A percentile compares a stretch with the other conserved stretches of the same genome.
Evolutionary conservation across 1,140 invertebrate species (phyloP).

Genomic region (Globodera ellingtonae): DNA sequence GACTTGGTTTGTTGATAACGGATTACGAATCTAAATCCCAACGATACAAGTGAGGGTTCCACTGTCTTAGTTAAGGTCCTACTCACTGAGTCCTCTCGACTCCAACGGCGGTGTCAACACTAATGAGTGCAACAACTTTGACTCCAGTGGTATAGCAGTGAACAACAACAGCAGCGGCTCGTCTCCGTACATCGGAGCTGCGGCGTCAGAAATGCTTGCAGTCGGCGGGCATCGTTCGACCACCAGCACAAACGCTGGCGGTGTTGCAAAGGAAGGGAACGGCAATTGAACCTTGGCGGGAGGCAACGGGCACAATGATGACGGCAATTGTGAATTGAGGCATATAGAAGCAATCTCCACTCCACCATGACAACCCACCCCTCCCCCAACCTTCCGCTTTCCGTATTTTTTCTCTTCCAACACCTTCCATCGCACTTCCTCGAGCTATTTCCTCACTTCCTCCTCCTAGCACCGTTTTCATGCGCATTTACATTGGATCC

Average conservation of each 20-base stretch:
- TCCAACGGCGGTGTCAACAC: slow-evolving; percentile 3
- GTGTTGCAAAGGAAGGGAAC: too few species aligned
- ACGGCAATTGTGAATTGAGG: too few species aligned
- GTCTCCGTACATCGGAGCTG: slow-evolving; percentile 16
- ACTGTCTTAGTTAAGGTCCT: slow-evolving; percentile 12
- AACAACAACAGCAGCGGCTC: slow-evolving; percentile 14
- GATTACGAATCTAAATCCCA: too few species aligned
- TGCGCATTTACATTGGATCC: too few species aligned
- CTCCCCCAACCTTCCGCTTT: not conserved
- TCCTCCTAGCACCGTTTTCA: too few species aligned
- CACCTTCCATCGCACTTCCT: not conserved
- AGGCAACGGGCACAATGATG: too few species aligned
- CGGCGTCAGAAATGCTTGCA: slow-evolving; percentile 25
- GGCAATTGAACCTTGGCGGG: too few species aligned
- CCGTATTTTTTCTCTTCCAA: slow-evolving; percentile 4
- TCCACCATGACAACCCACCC: too few species aligned
- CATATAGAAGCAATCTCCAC: too few species aligned
- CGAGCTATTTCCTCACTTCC: not conserved
- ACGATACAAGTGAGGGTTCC: too few species aligned
- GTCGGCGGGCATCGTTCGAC: slow-evolving; percentile 19
- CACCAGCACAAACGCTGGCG: not conserved
- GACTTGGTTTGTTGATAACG: too few species aligned
- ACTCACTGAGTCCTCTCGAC: slow-evolving; percentile 18
- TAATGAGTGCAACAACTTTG: not conserved
- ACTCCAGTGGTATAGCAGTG: not conserved